Percentiles rank a stretch among this genome's conserved stretches.
Conservation (phyloP, 2,113 vertebrate genomes). For the Ciconia maguari region DNA sequence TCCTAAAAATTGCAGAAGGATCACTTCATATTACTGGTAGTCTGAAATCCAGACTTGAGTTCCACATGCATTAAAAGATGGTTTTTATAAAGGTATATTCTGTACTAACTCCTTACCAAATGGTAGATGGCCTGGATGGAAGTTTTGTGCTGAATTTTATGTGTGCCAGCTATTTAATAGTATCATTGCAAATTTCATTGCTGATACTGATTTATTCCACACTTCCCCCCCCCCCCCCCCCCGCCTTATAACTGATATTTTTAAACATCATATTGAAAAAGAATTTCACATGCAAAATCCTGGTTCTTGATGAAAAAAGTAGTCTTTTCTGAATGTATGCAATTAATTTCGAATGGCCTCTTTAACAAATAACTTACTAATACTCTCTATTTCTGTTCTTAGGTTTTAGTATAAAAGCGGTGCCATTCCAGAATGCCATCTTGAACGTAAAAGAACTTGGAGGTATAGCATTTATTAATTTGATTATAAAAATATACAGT, state of each 20-base stretch:
- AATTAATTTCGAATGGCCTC: neutral
- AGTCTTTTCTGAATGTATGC: neutral
- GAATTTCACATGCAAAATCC: neutral
- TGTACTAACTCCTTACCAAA: neutral
- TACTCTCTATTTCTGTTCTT: slow-evolving; percentile 56
- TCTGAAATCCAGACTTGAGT: neutral
- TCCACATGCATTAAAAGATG: neutral
- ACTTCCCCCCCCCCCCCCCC: no score
- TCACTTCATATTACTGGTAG: neutral
- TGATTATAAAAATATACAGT: neutral
- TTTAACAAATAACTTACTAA: slow-evolving; percentile 22
- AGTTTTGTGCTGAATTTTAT: neutral
- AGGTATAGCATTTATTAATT: slow-evolving; percentile 80
- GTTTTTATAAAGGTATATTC: neutral
- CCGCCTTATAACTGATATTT: neutral
- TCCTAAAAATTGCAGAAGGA: neutral
- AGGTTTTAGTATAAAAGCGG: slow-evolving; percentile 99
- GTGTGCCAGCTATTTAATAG: neutral
- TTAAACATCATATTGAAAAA: neutral
- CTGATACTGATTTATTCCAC: neutral
- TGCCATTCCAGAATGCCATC: slow-evolving; percentile 94
- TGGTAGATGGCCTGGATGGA: neutral
- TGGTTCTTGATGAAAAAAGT: neutral
- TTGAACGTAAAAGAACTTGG: slow-evolving; percentile 99
- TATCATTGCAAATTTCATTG: neutral